phyloP scores from a whole-genome alignment of 2,113 vertebrate genomes.

The Spea bombifrons region DNA sequence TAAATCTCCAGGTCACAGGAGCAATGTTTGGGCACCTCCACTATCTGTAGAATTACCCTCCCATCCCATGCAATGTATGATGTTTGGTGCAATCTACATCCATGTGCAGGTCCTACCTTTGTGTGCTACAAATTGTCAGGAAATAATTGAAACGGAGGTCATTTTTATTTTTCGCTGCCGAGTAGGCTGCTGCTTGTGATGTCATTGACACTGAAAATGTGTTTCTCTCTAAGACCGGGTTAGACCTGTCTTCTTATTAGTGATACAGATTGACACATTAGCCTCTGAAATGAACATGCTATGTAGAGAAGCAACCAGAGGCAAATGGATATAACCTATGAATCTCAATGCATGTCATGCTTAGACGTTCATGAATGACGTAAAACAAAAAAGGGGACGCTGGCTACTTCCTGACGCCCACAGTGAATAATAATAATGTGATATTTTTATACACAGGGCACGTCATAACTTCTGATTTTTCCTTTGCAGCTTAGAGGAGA shows the following conservation, averaged over 20 bases:
- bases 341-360: conserved; percentile 25
- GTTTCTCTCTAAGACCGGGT: neutral
- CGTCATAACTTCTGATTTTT: neutral
- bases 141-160: neutral
- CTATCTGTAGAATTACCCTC: too few species aligned
- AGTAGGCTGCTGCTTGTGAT: conserved; percentile 5
- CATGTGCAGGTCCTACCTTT: too few species aligned
- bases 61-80: too few species aligned
- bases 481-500: neutral
- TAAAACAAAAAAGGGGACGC: neutral
- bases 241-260: neutral
- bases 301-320: neutral
- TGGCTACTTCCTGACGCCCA: conserved; percentile 12
- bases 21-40: too few species aligned
- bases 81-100: too few species aligned
- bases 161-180: neutral
- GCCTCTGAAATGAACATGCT: neutral
- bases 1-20: too few species aligned
- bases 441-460: neutral
- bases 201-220: conserved; percentile 3
- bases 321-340: neutral
- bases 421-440: conserved; percentile 14
- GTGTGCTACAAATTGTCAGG: neutral
- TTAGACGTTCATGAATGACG: conserved; percentile 14
- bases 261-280: neutral